Percentiles rank a stretch among this genome's conserved stretches.
These are phyloP conservation scores for Artibeus lituratus DNA, from an alignment of 2,797 vertebrate species.

Conservation along the genomic window DNA sequence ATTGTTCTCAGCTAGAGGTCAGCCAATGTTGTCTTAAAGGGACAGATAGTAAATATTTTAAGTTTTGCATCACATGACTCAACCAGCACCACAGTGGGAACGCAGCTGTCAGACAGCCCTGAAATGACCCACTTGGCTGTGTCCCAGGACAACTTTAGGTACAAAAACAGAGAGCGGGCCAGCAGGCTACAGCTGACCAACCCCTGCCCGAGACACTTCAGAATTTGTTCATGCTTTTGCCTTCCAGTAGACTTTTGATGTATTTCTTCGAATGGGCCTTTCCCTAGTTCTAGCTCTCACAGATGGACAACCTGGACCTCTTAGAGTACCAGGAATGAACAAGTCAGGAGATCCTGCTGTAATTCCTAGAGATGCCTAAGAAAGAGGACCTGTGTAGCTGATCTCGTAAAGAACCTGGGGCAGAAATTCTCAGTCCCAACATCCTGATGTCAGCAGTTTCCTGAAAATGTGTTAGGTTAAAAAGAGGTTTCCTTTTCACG, in stretches of 20 bases:
- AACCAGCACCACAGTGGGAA: background rate
- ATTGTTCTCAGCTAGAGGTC: background rate
- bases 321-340: background rate
- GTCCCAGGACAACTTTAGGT: background rate
- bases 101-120: background rate
- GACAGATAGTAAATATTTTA: background rate
- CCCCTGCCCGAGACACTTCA: background rate
- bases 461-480: background rate
- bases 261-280: background rate
- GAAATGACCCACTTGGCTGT: accelerated
- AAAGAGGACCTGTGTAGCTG: background rate
- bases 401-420: background rate
- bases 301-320: background rate
- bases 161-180: background rate
- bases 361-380: background rate
- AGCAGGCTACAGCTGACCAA: background rate
- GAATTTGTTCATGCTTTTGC: background rate
- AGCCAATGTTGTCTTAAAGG: background rate
- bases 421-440: background rate
- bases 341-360: background rate
- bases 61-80: background rate
- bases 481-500: background rate
- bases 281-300: background rate
- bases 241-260: background rate
- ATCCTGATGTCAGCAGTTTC: slow-evolving; percentile 5